Evolutionary conservation across 1,140 invertebrate species (phyloP), one percentile per base, ranked within the genome.

Genomic region (Drosophila lowei): DNA sequence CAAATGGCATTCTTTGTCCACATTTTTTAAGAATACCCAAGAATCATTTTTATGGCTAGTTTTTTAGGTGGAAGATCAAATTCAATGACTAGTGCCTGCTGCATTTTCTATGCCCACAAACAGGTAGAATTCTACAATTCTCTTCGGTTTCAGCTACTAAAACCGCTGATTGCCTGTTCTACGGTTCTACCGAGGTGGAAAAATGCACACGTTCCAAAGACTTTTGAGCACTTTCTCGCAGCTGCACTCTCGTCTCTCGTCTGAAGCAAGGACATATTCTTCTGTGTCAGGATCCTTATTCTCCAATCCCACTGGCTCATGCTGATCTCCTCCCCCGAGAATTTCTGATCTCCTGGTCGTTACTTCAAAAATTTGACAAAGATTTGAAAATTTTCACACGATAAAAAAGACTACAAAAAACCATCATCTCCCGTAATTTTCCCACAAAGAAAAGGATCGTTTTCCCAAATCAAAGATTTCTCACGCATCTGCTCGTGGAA

Each of bases 331-430:
- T 15, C 0, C 34, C 13, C 7, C 7, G 30, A 6, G 1, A 3
- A 2, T 18, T 56, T 34, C 34, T 68, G 65, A 13, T 49, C 8
- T 18, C 65, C 65, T 67, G 16, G 13, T 56, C 8, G 7, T 25
- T 41, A 23, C 11, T 6, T 8, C 3, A 18, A 34, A 42, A 47
- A 41, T 34, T 16, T 30, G 16, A 48, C 28, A 68, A 56, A 8
- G 28, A 30, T 34, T 30, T 21, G 6, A 15, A 67, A 9, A 67
- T 47, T 34, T 67, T 68, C 50, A 28, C 63, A 67, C 63, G 64
- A 21, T 28, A 30, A 42, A 44, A 43, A 34, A 41, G 0, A 6
- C 25, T 38, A 52, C 28, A 13, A 2, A 8, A 25, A 34, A 41
- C 23, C 23, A 21, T 9, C 11, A 30, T 38, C 34, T 38, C 34